Evolutionary conservation across 2,888 invertebrate genomes (phyloP).

Genomic region (Drosophila melanosoma): DNA sequence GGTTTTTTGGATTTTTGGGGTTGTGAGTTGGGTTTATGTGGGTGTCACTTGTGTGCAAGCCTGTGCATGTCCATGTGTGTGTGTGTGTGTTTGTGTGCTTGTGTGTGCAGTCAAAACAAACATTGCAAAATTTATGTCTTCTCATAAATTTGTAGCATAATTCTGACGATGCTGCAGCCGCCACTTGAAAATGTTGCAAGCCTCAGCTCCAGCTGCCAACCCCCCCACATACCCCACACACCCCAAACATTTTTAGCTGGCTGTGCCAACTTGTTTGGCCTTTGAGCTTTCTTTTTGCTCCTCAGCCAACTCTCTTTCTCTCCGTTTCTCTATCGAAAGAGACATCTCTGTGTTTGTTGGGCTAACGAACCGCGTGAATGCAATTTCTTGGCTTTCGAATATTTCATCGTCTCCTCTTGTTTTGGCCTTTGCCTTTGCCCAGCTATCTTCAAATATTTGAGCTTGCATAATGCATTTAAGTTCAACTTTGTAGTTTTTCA

Average conservation of each 20-base stretch:
- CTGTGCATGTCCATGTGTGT: constrained; percentile 63
- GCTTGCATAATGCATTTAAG: constrained; percentile 51
- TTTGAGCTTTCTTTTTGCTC: constrained; percentile 54
- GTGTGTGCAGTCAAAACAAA: constrained; percentile 74
- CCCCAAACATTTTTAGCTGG: constrained; percentile 12
- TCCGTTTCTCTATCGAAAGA: not conserved
- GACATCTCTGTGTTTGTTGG: constrained; percentile 59
- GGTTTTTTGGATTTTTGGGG: constrained; percentile 5
- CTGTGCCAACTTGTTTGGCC: constrained; percentile 64
- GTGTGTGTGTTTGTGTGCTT: constrained; percentile 14
- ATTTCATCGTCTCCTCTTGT: constrained; percentile 7
- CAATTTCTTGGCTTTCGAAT: constrained; percentile 67
- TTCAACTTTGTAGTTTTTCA: constrained; percentile 37
- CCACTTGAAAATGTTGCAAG: constrained; percentile 75
- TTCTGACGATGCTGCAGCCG: constrained; percentile 76
- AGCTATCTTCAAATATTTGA: constrained; percentile 56
- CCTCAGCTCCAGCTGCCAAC: not conserved
- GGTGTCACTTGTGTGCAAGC: constrained; percentile 44
- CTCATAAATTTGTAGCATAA: constrained; percentile 81
- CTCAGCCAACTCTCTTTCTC: not conserved
- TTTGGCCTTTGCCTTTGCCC: constrained; percentile 41
- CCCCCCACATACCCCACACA: not conserved
- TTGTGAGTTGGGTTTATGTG: constrained; percentile 6
- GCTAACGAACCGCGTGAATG: constrained; percentile 81
- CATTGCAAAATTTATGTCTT: constrained; percentile 81